A percentile compares a stretch with the other conserved stretches of the same genome.
Evolutionary conservation across 1,140 invertebrate genomes (phyloP).

Genomic region (Apis cerana): DNA sequence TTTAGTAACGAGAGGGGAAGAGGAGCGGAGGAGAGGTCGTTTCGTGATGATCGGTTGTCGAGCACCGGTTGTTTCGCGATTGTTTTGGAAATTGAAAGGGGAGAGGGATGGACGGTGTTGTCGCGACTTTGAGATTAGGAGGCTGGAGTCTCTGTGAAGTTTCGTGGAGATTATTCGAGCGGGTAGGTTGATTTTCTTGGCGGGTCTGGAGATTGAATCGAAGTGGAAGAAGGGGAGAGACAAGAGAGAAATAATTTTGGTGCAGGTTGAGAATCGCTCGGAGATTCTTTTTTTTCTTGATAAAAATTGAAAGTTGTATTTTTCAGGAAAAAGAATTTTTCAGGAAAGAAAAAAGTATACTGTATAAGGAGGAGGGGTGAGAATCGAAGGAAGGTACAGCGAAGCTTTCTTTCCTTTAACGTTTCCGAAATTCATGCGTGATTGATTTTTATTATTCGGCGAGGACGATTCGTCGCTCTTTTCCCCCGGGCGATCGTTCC

Average conservation of each 20-base stretch:
- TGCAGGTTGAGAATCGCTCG: too few species aligned
- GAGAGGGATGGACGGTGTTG: background rate
- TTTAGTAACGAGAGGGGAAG: constrained; percentile 20
- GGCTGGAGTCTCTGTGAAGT: background rate
- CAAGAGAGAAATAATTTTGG: too few species aligned
- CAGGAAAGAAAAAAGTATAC: too few species aligned
- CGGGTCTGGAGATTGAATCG: background rate
- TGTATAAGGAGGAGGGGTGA: background rate
- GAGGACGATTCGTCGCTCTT: too few species aligned
- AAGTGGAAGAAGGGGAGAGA: background rate
- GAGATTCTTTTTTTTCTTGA: too few species aligned
- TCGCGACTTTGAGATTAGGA: background rate
- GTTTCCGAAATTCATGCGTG: constrained; percentile 22
- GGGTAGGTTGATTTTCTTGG: background rate
- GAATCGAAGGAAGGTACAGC: background rate
- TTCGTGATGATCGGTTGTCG: background rate
- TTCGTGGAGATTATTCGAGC: background rate
- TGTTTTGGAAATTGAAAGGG: background rate
- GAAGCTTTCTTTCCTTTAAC: constrained; percentile 14
- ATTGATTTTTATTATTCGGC: constrained; percentile 41
- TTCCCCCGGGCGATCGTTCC: constrained; percentile 5
- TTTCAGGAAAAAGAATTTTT: background rate
- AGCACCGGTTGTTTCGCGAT: background rate
- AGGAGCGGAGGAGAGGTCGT: background rate
- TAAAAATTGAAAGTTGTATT: too few species aligned